Evolutionary conservation across 2,888 invertebrate genomes (phyloP), one percentile per base, ranked within the genome.

Genomic region (Minunthozetes semirufus): DNA sequence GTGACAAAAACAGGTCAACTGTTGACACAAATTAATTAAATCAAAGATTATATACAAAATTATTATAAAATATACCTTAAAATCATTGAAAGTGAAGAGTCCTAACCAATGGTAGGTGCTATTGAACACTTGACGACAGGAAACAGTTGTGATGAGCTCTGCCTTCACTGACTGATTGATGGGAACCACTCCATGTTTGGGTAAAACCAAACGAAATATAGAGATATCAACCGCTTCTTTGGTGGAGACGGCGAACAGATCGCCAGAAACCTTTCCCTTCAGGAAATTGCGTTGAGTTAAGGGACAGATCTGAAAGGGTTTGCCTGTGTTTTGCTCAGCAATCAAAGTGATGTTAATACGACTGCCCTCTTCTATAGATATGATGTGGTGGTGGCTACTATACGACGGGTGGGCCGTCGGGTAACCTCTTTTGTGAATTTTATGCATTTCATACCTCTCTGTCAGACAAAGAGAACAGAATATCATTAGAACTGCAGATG

Each of bases 321-420:
- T 27, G 15, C 59, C 27, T 2, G 25, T 6, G 5, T 29, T 59
- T 13, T 11, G 5, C 19, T 63, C 38, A 19, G n/a, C 5, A 8
- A 68, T 38, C 9, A 42, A 19, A 1, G 22, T 22, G 5, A 68
- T 42, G 13, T 19, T 1, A 13, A 68, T 68, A 33, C 42, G 38
- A 33, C 42, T 38, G 42, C 33, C 68, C 33, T 68, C 33, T 29
- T 17, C 46, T 5, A 68, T 22, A 0, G 68, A 68, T 19, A 68
- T 42, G 15, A 68, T 68, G 46, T 68, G 68, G 33, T 68, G 68
- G 38, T 68, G 68, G 33, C 5, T 42, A 5, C 9, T 42, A 22
- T 9, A 68, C 11, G 68, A 63, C n/a, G 33, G 29, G n/a, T 63
- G 8, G 27, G 1, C 27, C n/a, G 1, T 15, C 8, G 29, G n/a